Evolutionary conservation across 2,113 vertebrate species (phyloP), one percentile per base, ranked within the genome.

Genomic region (Etia nguti): DNA sequence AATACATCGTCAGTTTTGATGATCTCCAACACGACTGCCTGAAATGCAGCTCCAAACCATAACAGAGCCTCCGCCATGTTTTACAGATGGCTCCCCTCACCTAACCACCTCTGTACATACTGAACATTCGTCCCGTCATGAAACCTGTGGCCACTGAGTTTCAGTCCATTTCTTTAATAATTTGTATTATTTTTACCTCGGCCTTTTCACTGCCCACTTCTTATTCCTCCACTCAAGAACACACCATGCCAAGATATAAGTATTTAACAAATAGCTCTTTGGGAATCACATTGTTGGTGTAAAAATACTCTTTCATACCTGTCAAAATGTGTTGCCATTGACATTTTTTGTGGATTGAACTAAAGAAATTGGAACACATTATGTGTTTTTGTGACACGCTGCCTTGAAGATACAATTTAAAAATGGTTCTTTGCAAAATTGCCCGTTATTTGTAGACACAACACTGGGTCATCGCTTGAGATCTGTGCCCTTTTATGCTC

Each of bases 401-500:
- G 62, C 20, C 4, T 60, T 22, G 10, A 65, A 65, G 60, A 22
- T 22, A 38, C 31, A 65, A 36, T 36, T 65, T 65, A 24, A 70
- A 41, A 41, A 15, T 22, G 0, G 0, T 68, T 41, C 3, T 68
- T 68, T 68, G 36, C 7, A 38, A 68, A 68, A 9, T 36, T 36
- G 60, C 10, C 6, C 6, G 3, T 68, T 41, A 8, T 22, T 8
- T 68, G 11, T 0, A 22, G 20, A 68, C 0, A 38, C 62, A 41
- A 2, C 1, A 3, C 34, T 41, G 1, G 11, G 24, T 68, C 36
- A 68, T 0, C n/a, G 31, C 0, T 70, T 43, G 36, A 70, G 36
- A 15, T 41, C 12, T 34, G 59, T 34, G 9, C 16, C 1, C 59
- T 43, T 70, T 24, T 43, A 43, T 70, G n/a, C n/a, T 24, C n/a